phyloP scores from a whole-genome alignment of 2,888 invertebrate species.

The Drosophila kambysellisi region DNA sequence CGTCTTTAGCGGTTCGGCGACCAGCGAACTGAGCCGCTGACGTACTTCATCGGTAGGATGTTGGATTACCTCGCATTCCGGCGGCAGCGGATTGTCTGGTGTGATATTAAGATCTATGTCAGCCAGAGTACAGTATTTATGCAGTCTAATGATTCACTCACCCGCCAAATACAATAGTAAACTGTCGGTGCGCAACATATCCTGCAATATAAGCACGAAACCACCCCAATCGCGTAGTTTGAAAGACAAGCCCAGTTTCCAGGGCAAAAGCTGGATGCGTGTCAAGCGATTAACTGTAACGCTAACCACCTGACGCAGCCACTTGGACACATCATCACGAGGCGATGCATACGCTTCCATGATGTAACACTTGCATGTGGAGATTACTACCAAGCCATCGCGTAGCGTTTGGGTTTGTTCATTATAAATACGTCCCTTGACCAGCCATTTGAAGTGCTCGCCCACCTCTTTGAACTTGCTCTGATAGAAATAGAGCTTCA shows the following conservation, averaged over 20 bases:
- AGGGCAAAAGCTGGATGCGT: slow-evolving; percentile 86
- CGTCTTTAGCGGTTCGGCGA: slow-evolving; percentile 83
- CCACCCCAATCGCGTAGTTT: slow-evolving; percentile 84
- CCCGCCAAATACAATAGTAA: slow-evolving; percentile 86
- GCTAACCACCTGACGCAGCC: slow-evolving; percentile 86
- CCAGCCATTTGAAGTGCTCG: slow-evolving; percentile 86
- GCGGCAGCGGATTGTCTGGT: slow-evolving; percentile 80
- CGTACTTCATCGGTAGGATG: slow-evolving; percentile 84
- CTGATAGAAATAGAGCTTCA: slow-evolving; percentile 87
- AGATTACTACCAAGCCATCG: slow-evolving; percentile 86
- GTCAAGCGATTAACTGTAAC: slow-evolving; percentile 86
- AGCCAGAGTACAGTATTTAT: neutral
- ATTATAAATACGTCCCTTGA: slow-evolving; percentile 86
- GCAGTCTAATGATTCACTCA: slow-evolving; percentile 59
- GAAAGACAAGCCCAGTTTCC: slow-evolving; percentile 86
- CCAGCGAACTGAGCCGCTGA: slow-evolving; percentile 72
- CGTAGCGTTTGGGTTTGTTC: slow-evolving; percentile 82
- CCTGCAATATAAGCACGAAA: slow-evolving; percentile 85
- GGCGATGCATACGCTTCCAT: slow-evolving; percentile 86
- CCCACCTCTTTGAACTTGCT: slow-evolving; percentile 86
- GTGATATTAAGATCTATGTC: neutral
- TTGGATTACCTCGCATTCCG: slow-evolving; percentile 82
- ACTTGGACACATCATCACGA: slow-evolving; percentile 86
- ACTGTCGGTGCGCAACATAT: slow-evolving; percentile 86
- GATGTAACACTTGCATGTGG: slow-evolving; percentile 86